Evolutionary conservation across 2,888 invertebrate genomes (phyloP), one percentile per base, ranked within the genome.

Genomic region (Lepidonotus clava): DNA sequence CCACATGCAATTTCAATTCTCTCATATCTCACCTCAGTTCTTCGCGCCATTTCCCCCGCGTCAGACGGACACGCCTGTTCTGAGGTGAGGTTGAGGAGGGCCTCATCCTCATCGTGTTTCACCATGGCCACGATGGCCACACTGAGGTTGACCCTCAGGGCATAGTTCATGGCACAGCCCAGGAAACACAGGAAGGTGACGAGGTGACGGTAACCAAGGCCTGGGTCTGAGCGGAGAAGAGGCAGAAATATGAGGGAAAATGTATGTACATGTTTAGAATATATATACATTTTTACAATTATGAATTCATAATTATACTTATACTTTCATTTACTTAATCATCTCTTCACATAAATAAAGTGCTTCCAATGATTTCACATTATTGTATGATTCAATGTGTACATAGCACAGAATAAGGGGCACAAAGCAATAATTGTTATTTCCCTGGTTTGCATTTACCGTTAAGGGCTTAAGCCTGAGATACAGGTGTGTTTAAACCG

Each of bases 61-160:
- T 71, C 71, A 18, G 71, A 4, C 34, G 18, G 34, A 38, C 71
- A 71, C 36, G 21, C 36, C 14, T 71, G 38, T 38, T 71, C 71
- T 1, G 14, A 1, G 4, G 80, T 46, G 41, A 14, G 0, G 28
- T 80, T 80, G n/a, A 51, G 51, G 1, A 46, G 21, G 5, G 21
- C 18, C 2, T 11, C 51, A 28, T 80, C 32, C 4, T 80, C 51
- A 6, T 41, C 41, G 32, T 41, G 21, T 46, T 96, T 96, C 96
- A 91, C 97, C 98, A 98, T 98, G 88, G 98, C 97, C 67, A 98
- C 98, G 90, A 98, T 97, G 4, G 98, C 98, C 28, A 98, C 97
- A 89, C 98, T 98, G 89, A 98, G 95, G 95, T 98, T 98, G 5
- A 97, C 98, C 86, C 95, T 88, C 90, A 95, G 91, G 21, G 94